Percentiles rank a stretch among this genome's conserved stretches.
These are phyloP conservation scores for Cebidichthys violaceus DNA, from an alignment of 2,113 vertebrate species.

Conservation along the genomic window DNA sequence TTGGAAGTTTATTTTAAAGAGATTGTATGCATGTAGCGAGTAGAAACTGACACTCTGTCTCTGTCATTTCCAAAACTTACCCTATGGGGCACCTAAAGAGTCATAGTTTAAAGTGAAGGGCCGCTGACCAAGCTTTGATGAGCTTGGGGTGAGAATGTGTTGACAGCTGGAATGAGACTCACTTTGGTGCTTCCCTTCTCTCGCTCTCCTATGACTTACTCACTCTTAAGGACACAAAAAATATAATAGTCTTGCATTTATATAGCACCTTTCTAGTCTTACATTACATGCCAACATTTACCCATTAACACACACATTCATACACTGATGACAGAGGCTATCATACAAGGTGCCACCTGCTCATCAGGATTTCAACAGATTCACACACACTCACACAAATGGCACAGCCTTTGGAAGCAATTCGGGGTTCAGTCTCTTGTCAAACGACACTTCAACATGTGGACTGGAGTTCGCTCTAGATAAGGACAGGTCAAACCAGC, in stretches of 20 bases:
- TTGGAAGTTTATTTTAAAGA: too few relatives aligned
- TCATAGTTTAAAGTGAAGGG: too few relatives aligned
- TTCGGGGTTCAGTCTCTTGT: neutral
- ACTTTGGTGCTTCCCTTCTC: neutral
- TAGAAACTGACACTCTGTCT: too few relatives aligned
- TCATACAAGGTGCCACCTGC: neutral
- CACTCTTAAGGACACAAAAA: neutral
- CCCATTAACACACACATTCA: neutral
- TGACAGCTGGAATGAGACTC: neutral
- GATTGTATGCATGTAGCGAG: too few relatives aligned
- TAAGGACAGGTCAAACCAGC: too few relatives aligned
- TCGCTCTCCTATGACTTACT: neutral
- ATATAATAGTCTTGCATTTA: neutral
- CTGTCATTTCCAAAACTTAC: too few relatives aligned
- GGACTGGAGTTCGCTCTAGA: too few relatives aligned
- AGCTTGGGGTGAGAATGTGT: neutral
- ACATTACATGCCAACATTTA: neutral
- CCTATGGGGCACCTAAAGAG: too few relatives aligned
- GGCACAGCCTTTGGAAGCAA: neutral
- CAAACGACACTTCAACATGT: neutral
- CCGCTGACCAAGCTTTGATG: neutral
- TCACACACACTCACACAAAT: neutral
- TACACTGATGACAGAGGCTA: neutral
- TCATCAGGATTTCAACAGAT: too few relatives aligned
- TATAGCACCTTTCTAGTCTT: too few relatives aligned